Base-by-base conservation (phyloP, 1,140 invertebrate species). In the Ceratitis capitata region DNA sequence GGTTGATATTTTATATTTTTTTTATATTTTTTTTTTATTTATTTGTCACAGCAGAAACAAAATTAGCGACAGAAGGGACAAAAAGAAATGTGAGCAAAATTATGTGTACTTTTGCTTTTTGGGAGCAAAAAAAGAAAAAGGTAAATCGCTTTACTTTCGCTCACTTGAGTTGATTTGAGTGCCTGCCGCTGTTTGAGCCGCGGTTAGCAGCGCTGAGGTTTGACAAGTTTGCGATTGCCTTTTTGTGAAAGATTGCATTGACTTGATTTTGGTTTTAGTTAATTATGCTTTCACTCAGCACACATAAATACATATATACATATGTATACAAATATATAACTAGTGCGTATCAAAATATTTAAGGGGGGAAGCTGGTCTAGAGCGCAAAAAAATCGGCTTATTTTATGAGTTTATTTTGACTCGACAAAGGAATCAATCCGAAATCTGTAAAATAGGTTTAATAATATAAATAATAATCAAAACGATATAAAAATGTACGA, bases 61-160 rank as follows among this genome's bases (percentile, higher is more conserved):
- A 39, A 12, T 42, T 78, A 39, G 39, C 39, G 69, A 45, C 69
- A 39, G 69, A 42, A 45, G 69, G 69, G 7, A 74, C 32, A 74
- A 74, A 74, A 42, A n/a, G 23, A 23, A n/a, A n/a, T n/a, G n/a
- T n/a, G n/a, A n/a, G n/a, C n/a, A n/a, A n/a, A n/a, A n/a, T n/a
- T n/a, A n/a, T n/a, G n/a, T n/a, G n/a, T n/a, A n/a, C n/a, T n/a
- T n/a, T n/a, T n/a, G n/a, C n/a, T n/a, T n/a, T n/a, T n/a, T n/a
- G n/a, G n/a, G 39, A 74, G 32, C 29, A 19, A 69, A 69, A 35
- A 39, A 14, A 39, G 32, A 32, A 69, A 45, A 42, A 74, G 26
- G 45, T 16, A 42, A 78, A 78, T 45, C 69, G n/a, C 39, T 78
- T 78, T 78, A 78, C 69, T 78, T 78, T 45, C 69, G 69, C 69